Percentiles rank a stretch among this genome's conserved stretches.
Conservation (phyloP, 2,113 vertebrate genomes). For the Alosa alosa region DNA sequence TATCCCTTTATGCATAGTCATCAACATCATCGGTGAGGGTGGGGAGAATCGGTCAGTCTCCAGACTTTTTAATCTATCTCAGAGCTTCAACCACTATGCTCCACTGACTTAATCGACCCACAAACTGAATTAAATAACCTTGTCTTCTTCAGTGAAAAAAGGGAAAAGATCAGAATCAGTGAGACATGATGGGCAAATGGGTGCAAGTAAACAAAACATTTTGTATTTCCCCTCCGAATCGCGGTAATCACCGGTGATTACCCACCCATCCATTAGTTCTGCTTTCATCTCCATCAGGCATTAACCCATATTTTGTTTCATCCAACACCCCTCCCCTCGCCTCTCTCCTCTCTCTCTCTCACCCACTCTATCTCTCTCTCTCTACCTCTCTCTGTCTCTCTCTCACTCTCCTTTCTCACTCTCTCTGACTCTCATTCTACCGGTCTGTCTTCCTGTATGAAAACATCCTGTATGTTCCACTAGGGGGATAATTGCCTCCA, state of each 20-base stretch:
- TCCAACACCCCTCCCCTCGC: neutral
- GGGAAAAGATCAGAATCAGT: neutral
- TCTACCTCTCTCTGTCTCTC: neutral
- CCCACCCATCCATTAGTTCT: neutral
- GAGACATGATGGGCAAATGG: neutral
- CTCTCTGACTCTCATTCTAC: neutral
- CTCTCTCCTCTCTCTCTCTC: neutral
- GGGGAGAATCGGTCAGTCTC: neutral
- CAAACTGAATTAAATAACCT: neutral
- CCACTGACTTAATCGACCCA: neutral
- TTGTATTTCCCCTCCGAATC: neutral
- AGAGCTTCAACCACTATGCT: neutral
- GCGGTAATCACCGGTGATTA: neutral
- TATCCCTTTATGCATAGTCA: neutral
- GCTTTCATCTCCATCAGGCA: neutral
- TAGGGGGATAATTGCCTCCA: neutral
- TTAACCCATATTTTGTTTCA: neutral
- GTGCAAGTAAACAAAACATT: neutral
- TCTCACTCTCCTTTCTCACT: neutral
- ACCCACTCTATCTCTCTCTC: neutral
- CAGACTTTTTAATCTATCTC: neutral
- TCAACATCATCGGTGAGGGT: neutral
- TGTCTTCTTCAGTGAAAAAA: neutral
- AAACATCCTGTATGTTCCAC: neutral
- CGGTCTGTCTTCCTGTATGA: neutral